Percentiles rank a stretch among this genome's conserved stretches.
These are phyloP conservation scores for Cremastinae sp. DNA, from an alignment of 2,888 invertebrate species.

Conservation along the genomic window DNA sequence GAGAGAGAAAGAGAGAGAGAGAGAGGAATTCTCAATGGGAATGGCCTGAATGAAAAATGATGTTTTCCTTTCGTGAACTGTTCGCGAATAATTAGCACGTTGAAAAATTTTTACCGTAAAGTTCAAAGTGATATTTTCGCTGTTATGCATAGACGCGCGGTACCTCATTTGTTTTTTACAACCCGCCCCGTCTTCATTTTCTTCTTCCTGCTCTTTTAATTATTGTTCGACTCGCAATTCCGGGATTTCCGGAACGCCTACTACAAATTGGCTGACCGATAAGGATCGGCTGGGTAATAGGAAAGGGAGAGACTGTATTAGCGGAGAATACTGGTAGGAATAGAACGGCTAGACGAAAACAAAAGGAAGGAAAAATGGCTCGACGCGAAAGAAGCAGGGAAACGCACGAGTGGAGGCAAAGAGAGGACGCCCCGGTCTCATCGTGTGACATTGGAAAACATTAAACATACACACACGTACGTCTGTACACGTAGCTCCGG, in stretches of 20 bases:
- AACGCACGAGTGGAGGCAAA: constrained; percentile 23
- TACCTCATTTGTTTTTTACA: too few species aligned
- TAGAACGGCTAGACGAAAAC: constrained; percentile 15
- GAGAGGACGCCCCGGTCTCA: constrained; percentile 18
- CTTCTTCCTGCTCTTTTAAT: not conserved
- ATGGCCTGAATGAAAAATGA: too few species aligned
- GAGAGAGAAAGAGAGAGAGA: too few species aligned
- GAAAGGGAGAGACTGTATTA: constrained; percentile 25
- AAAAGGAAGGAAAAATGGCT: constrained; percentile 33
- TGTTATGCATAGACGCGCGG: not conserved
- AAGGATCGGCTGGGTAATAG: constrained; percentile 30
- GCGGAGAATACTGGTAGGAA: not conserved
- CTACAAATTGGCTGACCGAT: constrained; percentile 26
- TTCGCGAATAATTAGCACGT: not conserved
- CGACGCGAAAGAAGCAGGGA: constrained; percentile 2
- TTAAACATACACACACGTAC: constrained; percentile 11
- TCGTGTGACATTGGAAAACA: constrained; percentile 17
- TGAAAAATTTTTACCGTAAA: not conserved
- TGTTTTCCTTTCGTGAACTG: not conserved
- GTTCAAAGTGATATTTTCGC: not conserved
- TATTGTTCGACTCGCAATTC: constrained; percentile 1
- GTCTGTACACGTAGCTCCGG: constrained; percentile 2
- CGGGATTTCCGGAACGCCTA: not conserved
- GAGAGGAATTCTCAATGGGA: not conserved
- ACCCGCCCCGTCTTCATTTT: not conserved